phyloP scores from a whole-genome alignment of 2,888 invertebrate species.

The Patella ulyssiponensis region DNA sequence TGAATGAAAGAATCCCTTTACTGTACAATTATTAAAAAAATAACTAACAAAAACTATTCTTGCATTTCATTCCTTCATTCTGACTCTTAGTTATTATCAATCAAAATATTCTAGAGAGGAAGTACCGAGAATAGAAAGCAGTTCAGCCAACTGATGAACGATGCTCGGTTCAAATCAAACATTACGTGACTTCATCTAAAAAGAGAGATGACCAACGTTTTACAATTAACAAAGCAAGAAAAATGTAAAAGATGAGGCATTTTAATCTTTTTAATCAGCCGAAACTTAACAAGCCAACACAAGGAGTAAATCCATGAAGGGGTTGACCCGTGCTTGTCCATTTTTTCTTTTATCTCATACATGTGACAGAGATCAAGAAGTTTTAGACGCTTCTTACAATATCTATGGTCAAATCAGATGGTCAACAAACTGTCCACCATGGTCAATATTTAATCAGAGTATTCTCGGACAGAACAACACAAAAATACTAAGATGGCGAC shows the following conservation, averaged over 20 bases:
- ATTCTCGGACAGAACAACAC: too few relatives aligned
- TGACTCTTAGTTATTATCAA: too few relatives aligned
- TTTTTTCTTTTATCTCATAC: background rate
- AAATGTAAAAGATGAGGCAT: background rate
- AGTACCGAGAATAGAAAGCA: too few relatives aligned
- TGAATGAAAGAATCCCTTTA: too few relatives aligned
- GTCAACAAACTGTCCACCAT: background rate
- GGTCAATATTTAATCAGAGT: background rate
- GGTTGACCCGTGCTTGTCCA: background rate
- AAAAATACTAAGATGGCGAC: too few relatives aligned
- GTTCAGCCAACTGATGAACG: too few relatives aligned
- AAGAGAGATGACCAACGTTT: background rate
- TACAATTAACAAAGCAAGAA: constrained; percentile 4
- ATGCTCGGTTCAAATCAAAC: too few relatives aligned
- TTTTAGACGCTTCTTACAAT: background rate
- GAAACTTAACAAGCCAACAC: background rate
- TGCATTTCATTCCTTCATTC: too few relatives aligned
- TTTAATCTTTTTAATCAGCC: constrained; percentile 6
- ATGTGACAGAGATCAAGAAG: background rate
- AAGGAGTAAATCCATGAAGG: too few relatives aligned
- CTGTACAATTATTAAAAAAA: too few relatives aligned
- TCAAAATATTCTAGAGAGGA: too few relatives aligned
- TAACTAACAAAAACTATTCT: too few relatives aligned
- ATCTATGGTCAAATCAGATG: background rate
- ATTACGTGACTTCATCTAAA: background rate